Base-by-base conservation (phyloP, 2,888 invertebrate species). In the Ormyrus pomaceus region DNA sequence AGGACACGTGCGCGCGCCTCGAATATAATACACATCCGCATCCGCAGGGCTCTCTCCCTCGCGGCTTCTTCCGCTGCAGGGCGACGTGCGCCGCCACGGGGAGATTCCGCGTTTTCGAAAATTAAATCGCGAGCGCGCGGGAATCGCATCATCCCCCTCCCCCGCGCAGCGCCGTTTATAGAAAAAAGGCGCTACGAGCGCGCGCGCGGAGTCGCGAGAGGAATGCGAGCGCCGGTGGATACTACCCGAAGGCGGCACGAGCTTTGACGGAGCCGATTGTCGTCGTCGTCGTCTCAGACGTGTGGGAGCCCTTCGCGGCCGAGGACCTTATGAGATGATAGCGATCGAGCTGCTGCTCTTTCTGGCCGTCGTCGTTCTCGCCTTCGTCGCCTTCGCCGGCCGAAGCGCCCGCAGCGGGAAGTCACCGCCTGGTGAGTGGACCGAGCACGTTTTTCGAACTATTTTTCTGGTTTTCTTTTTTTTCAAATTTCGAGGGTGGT, bases 351-450 rank as follows among this genome's bases (percentile, higher is more conserved):
- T 61, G 55, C 11, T 77, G 45, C 56, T 72, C 11, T 13, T 77
- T n/a, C 53, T 77, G 6, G 13, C 34, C 46, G 13, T 77, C 46
- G 46, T 65, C 34, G 46, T 53, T 2, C 53, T 72, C 10, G n/a
- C 13, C 48, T 53, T 48, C 46, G 51, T 48, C 8, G 59, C 5
- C 5, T 34, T 71, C 56, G 56, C 53, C 46, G 53, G 46, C 48
- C 66, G 34, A 72, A 65, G 53, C 45, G 45, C 46, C 7, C 9
- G 11, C 11, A n/a, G 53, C 7, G 72, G 59, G 46, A 71, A 34
- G 11, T n/a, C 10, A 13, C 71, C 77, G n/a, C 77, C 77, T 19
- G 77, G 77, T 73, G 55, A 69, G 69, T 69, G 45, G 9, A 66
- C 11, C 19, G 11, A 53, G 59, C 13, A 53, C 6, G 48, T 51